These are phyloP conservation scores for Coracias cyanogaster DNA, from an alignment of 2,797 vertebrate species.

Conservation along the genomic window DNA sequence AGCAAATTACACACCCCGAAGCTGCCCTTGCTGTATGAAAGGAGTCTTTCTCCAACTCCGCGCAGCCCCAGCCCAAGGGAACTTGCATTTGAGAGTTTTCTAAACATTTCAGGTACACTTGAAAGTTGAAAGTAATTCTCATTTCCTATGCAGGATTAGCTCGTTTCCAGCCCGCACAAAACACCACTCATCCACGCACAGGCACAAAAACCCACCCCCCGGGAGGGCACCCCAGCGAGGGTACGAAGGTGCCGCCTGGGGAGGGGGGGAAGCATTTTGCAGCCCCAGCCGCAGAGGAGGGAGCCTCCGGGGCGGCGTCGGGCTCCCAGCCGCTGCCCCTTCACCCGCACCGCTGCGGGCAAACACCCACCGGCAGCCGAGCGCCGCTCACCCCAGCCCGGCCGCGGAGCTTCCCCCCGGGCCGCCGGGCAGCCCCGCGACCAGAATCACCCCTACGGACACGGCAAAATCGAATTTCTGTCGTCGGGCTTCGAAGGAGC, in stretches of 20 bases:
- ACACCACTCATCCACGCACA: conserved; percentile 82
- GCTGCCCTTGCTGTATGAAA: conserved; percentile 89
- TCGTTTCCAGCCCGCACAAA: conserved; percentile 84
- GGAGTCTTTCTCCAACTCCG: conserved; percentile 87
- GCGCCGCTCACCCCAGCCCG: conserved; percentile 30
- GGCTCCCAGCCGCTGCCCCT: conserved; percentile 26
- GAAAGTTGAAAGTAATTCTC: conserved; percentile 91
- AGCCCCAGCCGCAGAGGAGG: neutral
- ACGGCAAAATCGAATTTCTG: too few relatives aligned
- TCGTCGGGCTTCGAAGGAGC: too few relatives aligned
- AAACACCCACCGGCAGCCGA: conserved; percentile 13
- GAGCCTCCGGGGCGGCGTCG: neutral
- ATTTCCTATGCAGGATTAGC: conserved; percentile 89
- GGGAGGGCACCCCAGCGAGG: neutral
- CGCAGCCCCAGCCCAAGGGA: conserved; percentile 84
- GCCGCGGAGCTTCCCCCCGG: neutral
- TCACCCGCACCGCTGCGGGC: neutral
- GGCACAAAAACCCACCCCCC: neutral
- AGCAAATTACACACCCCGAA: conserved; percentile 89
- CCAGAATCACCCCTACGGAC: too few relatives aligned
- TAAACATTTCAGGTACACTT: conserved; percentile 91
- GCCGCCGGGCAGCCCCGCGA: too few relatives aligned
- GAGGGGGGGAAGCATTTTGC: neutral
- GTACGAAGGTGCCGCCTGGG: conserved; percentile 48
- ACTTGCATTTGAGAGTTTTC: conserved; percentile 85